phyloP scores from a whole-genome alignment of 2,797 vertebrate genomes.

The Ispidina picta region DNA sequence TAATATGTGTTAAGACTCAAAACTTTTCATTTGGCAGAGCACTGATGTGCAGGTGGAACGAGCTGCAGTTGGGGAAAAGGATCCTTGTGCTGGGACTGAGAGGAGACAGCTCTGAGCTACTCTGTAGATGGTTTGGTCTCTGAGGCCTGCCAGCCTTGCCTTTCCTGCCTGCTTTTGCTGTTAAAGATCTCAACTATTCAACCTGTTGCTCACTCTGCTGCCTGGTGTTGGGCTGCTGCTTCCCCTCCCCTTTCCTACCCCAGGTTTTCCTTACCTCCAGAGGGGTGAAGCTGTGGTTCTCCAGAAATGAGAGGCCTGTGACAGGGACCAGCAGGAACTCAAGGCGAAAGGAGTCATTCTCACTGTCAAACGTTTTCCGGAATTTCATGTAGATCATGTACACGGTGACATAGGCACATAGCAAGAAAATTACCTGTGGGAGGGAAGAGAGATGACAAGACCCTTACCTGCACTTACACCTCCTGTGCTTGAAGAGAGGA shows the following conservation, averaged over 20 bases:
- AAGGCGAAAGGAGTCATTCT: constrained; percentile 91
- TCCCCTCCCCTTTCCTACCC: background rate
- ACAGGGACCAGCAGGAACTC: constrained; percentile 95
- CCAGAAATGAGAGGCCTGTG: constrained; percentile 90
- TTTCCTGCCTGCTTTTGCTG: background rate
- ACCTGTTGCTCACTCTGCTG: background rate
- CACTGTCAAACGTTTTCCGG: constrained; percentile 83
- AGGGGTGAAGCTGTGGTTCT: constrained; percentile 90
- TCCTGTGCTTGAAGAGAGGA: background rate
- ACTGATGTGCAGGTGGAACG: background rate
- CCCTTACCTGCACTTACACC: background rate
- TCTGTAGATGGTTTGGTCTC: background rate
- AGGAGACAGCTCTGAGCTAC: background rate
- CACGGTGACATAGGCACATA: constrained; percentile 89
- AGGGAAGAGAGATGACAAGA: background rate
- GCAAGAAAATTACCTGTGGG: constrained; percentile 90
- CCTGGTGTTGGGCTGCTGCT: background rate
- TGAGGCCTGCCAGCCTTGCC: background rate
- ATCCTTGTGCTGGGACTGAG: background rate
- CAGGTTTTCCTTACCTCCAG: constrained; percentile 84
- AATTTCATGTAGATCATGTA: constrained; percentile 93
- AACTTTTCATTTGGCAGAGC: background rate
- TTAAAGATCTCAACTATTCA: background rate
- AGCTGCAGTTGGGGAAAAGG: background rate
- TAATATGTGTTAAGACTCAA: background rate